Conservation (phyloP, 1,140 invertebrate genomes). For the Eupristina koningsbergeri region DNA sequence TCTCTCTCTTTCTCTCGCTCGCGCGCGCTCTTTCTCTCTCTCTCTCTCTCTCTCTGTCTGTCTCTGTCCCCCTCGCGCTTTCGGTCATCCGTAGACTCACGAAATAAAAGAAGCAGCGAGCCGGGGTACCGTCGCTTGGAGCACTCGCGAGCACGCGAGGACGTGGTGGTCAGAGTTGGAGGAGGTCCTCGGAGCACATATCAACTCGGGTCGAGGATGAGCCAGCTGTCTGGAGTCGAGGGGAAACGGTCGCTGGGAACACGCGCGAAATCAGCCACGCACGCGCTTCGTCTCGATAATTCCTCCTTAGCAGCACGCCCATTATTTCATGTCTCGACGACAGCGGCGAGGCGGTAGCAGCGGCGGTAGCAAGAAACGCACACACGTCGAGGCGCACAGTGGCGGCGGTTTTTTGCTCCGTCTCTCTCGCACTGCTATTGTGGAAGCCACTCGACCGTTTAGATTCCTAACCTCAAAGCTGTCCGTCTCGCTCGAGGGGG, state of each 20-base stretch:
- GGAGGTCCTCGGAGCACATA: neutral
- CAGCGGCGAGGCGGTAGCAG: neutral
- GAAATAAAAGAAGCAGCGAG: neutral
- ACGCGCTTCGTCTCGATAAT: slow-evolving; percentile 22
- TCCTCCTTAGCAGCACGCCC: slow-evolving; percentile 40
- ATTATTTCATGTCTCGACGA: slow-evolving; percentile 27
- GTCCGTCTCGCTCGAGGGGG: neutral
- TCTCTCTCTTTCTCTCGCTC: neutral
- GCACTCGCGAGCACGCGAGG: neutral
- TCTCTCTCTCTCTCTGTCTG: neutral
- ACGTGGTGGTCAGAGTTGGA: neutral
- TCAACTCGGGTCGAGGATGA: neutral
- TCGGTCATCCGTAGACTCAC: neutral
- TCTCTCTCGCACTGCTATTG: neutral
- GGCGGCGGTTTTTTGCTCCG: slow-evolving; percentile 9
- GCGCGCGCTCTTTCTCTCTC: neutral
- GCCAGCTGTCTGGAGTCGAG: slow-evolving; percentile 1
- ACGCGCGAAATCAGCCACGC: slow-evolving; percentile 26
- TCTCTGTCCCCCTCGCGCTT: neutral
- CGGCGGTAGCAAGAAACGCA: neutral
- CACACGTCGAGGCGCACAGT: neutral
- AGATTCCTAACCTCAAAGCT: slow-evolving; percentile 45
- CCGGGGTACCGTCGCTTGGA: neutral
- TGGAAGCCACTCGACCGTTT: slow-evolving; percentile 44
- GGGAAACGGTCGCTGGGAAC: neutral